phyloP scores from a whole-genome alignment of 1,140 invertebrate genomes.

The Conus ventricosus region DNA sequence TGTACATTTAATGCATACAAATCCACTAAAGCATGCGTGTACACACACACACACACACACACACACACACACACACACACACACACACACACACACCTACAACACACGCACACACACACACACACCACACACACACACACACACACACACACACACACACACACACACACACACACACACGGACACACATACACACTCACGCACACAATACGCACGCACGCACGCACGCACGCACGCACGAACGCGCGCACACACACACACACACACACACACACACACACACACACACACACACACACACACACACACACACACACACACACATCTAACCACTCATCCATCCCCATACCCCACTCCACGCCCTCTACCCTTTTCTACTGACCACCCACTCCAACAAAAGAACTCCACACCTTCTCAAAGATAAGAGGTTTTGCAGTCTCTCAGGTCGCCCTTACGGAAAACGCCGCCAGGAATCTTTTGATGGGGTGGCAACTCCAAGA shows the following conservation, averaged over 20 bases:
- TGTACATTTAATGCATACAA: neutral
- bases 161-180: neutral
- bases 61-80: neutral
- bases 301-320: too few species aligned
- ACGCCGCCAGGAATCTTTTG: too few species aligned
- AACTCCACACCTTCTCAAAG: neutral
- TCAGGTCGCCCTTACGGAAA: too few species aligned
- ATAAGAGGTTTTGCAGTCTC: too few species aligned
- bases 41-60: conserved; percentile 20
- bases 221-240: neutral
- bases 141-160: conserved; percentile 22
- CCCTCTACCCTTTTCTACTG: neutral
- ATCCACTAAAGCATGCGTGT: neutral
- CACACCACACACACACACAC: neutral
- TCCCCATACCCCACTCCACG: neutral
- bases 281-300: too few species aligned
- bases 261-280: conserved; percentile 8
- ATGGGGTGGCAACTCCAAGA: too few species aligned
- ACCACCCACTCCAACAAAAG: neutral
- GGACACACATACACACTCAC: too few species aligned
- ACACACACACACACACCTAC: neutral
- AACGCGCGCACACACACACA: neutral
- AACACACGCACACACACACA: neutral
- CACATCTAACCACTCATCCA: neutral
- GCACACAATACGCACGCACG: neutral